These are phyloP conservation scores for Stratiomys singularior DNA, from an alignment of 2,888 invertebrate species.

Conservation along the genomic window DNA sequence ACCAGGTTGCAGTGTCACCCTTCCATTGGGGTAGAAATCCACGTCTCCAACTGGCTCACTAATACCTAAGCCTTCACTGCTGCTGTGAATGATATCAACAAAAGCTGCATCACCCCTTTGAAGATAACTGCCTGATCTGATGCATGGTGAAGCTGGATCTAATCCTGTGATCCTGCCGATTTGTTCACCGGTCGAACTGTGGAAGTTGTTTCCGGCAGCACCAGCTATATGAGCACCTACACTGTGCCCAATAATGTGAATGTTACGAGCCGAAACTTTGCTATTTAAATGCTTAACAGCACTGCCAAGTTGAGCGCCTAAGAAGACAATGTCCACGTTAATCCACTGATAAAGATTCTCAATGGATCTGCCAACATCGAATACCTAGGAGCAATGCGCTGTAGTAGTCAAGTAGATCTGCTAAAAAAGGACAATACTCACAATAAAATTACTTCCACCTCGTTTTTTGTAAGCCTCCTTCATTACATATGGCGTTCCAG, in stretches of 20 bases:
- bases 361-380: conserved; percentile 49
- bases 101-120: conserved; percentile 56
- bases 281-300: conserved; percentile 35
- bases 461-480: not conserved
- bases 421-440: not conserved
- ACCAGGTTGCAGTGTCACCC: conserved; percentile 57
- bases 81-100: conserved; percentile 58
- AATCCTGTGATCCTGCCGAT: conserved; percentile 63
- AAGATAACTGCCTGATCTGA: conserved; percentile 56
- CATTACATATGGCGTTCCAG: not conserved
- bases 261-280: not conserved
- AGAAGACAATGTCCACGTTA: conserved; percentile 50
- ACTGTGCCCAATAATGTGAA: conserved; percentile 61
- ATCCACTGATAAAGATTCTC: conserved; percentile 51
- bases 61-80: conserved; percentile 56
- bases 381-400: not conserved
- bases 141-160: conserved; percentile 59
- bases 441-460: conserved; percentile 4
- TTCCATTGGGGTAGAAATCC: conserved; percentile 63
- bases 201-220: conserved; percentile 59
- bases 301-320: conserved; percentile 47
- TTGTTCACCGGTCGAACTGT: conserved; percentile 59
- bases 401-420: not conserved
- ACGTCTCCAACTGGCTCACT: conserved; percentile 58
- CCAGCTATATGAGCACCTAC: conserved; percentile 63